Evolutionary conservation across 2,113 vertebrate species (phyloP), one percentile per base, ranked within the genome.

Genomic region (Heloderma charlesbogerti): DNA sequence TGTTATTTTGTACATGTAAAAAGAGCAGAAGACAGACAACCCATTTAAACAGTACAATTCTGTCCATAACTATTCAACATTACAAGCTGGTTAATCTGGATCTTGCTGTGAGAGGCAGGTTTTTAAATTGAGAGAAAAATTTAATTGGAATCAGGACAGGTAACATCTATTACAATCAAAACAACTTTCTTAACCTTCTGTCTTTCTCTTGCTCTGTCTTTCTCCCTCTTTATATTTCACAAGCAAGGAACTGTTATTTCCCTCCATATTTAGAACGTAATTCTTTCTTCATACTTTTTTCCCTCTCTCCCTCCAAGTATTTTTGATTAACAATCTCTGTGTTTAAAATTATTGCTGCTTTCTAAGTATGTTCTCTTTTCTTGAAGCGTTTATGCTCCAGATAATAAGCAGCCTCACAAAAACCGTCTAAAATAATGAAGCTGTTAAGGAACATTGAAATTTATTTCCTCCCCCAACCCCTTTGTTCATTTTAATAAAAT

Each of bases 401-500:
- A 94, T 96, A 95, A 94, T 94, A 95, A 95, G 95, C 90, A 90
- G 91, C 85, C 92, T 96, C 93, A 95, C 93, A 97, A 95, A 92
- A 95, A 91, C 88, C 94, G 93, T 95, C 93, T 94, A 93, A 96
- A 96, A 96, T 95, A 96, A 97, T 93, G 89, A 97, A 95, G 92
- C 88, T 93, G 90, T 95, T 97, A 96, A 95, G 90, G 89, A 95
- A 90, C 93, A 93, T 95, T 94, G 80, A 91, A 91, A 92, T 95
- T 94, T 96, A 90, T 86, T 71, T 57, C 27, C 57, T 31, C 72
- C 57, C n/a, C 10, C 66, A 29, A 51, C 34, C 31, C 40, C 85
- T 81, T 90, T 54, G 84, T 97, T 94, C 94, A 94, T 95, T 96
- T 95, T 95, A 95, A 96, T 95, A 97, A 97, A 97, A 97, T 96